Base-by-base conservation (phyloP, 2,888 invertebrate genomes). In the Sesamia inferens region DNA sequence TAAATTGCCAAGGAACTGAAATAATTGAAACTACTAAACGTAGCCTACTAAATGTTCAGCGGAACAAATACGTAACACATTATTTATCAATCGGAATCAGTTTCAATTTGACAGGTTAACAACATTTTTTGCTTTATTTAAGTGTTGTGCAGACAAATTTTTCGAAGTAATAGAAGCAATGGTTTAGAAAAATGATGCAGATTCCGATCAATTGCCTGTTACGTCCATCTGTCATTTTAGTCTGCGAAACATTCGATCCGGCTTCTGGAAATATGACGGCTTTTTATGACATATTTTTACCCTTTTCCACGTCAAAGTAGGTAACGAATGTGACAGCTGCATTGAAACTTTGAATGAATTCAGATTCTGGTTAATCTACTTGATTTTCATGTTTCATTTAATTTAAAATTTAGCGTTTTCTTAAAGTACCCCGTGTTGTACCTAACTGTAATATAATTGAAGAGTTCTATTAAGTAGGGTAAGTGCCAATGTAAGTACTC, bases 1-100 rank as follows among this genome's bases (percentile, higher is more conserved):
- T 71, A 83, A 65, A 67, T 73, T 48, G 39, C 48, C 59, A 14
- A 62, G 67, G 68, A 65, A 61, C 74, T 76, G 63, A 51, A 51
- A 31, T 57, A 68, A 68, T 14, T 42, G 48, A 31, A 62, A 58
- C 7, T 55, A 31, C 11, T 42, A 31, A 48, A 51, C 13, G 19
- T 44, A 57, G 16, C 13, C 24, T 63, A 16, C 39, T 70, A 7
- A 47, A 31, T 31, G 31, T 31, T 31, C 31, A 31, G 31, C 31
- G 2, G 31, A 3, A 3, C 31, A 31, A 31, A 31, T 31, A 31
- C 31, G 31, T 31, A 31, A 31, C 31, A 31, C 3, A n/a, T n/a
- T n/a, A n/a, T 31, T 31, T 31, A 31, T 31, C 31, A 31, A 31
- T 31, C 31, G 31, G 3, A 31, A 31, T 31, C 2, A 3, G 31